Evolutionary conservation across 2,113 vertebrate species (phyloP).

Genomic region (Cryptoleucopteryx plumbea): DNA sequence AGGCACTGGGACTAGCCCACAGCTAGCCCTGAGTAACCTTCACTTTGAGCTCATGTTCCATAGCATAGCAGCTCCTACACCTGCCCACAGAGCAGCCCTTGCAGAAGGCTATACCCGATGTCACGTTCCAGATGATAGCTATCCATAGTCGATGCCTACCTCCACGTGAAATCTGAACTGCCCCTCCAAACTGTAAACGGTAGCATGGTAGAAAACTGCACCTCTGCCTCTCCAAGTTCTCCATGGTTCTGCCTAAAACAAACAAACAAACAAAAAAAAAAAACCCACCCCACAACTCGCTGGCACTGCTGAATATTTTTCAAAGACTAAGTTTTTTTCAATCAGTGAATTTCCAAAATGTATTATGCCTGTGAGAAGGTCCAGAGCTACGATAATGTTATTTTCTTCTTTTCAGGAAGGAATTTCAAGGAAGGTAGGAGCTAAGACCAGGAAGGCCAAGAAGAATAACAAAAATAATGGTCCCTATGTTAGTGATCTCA

Average conservation of each 20-base stretch:
- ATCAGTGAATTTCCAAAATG: background rate
- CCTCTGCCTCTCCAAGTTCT: background rate
- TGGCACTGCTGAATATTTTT: background rate
- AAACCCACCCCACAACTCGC: background rate
- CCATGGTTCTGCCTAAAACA: background rate
- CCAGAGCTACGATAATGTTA: background rate
- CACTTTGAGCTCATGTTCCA: background rate
- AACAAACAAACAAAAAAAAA: too few relatives aligned
- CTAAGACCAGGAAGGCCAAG: background rate
- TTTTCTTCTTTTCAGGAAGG: background rate
- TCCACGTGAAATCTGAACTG: background rate
- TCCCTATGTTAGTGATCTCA: background rate
- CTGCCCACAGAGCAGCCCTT: background rate
- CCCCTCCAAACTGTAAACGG: background rate
- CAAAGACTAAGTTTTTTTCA: background rate
- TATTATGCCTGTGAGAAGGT: background rate
- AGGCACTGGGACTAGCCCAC: background rate
- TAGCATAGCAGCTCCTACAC: rapidly evolving
- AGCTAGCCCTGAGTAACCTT: background rate
- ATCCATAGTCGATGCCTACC: background rate
- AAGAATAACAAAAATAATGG: background rate
- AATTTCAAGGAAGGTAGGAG: background rate
- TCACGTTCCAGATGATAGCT: rapidly evolving
- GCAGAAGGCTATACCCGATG: background rate
- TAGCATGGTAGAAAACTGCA: background rate